Percentiles rank a stretch among this genome's conserved stretches.
Evolutionary conservation across 2,797 vertebrate species (phyloP).

Genomic region (Helicolenus hilgendorfi): DNA sequence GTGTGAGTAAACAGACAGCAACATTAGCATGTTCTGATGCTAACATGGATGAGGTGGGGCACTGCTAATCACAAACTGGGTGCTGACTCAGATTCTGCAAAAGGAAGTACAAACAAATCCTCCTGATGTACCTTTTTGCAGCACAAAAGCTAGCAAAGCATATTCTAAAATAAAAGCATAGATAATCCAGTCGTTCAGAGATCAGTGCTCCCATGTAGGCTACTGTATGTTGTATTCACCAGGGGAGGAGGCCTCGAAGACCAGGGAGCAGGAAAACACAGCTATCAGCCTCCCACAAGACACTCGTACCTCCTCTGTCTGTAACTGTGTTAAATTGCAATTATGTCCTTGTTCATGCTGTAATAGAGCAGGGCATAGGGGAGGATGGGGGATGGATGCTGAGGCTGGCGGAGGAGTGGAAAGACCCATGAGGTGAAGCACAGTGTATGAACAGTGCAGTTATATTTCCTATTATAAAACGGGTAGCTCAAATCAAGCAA

Average conservation of each 20-base stretch:
- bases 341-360: slow-evolving; percentile 77
- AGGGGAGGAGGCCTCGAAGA: slow-evolving; percentile 19
- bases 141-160: background rate
- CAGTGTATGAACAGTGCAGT: no score
- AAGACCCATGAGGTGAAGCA: slow-evolving; percentile 33
- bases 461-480: background rate
- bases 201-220: slow-evolving; percentile 17
- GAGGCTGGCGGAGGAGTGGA: slow-evolving; percentile 1
- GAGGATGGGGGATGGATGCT: slow-evolving; percentile 17
- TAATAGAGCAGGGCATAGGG: slow-evolving; percentile 64
- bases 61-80: background rate
- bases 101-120: background rate
- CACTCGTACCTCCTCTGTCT: slow-evolving; percentile 45
- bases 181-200: background rate
- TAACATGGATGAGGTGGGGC: slow-evolving; percentile 20
- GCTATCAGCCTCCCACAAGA: slow-evolving; percentile 36
- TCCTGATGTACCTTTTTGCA: background rate
- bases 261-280: slow-evolving; percentile 11
- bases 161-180: background rate
- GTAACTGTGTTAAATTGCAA: slow-evolving; percentile 77
- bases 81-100: background rate
- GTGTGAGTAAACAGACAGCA: slow-evolving; percentile 63
- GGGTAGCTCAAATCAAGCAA: background rate
- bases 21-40: slow-evolving; percentile 47
- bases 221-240: background rate